A percentile compares a stretch with the other conserved stretches of the same genome.
phyloP scores from a whole-genome alignment of 2,797 vertebrate species.

The Danio tinwini region DNA sequence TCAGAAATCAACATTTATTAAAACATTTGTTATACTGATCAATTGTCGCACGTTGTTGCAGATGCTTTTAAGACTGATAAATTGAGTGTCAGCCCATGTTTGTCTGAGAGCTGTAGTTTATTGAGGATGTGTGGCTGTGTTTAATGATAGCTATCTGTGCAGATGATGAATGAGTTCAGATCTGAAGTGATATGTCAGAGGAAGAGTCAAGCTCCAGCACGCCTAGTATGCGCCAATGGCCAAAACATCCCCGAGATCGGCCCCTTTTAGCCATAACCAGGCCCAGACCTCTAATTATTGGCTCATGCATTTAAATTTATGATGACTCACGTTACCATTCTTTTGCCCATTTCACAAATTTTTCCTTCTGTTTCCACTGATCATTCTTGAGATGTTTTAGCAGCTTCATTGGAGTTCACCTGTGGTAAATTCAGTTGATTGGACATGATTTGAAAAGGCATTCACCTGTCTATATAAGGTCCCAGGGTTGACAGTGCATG shows the following conservation, averaged over 20 bases:
- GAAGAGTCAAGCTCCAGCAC: constrained; percentile 75
- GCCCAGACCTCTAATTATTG: not conserved
- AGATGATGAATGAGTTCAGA: constrained; percentile 60
- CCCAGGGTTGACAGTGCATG: too few species aligned
- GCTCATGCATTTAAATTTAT: not conserved
- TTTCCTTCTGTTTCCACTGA: too few species aligned
- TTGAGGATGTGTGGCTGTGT: constrained; percentile 53
- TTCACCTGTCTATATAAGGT: too few species aligned
- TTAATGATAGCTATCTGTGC: constrained; percentile 50
- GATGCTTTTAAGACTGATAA: too few species aligned
- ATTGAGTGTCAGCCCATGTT: not conserved
- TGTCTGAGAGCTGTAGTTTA: constrained; percentile 59
- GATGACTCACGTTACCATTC: not conserved
- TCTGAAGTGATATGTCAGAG: constrained; percentile 46
- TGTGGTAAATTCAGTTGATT: too few species aligned
- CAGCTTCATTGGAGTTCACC: too few species aligned
- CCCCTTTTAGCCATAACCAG: not conserved
- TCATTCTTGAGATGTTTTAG: too few species aligned
- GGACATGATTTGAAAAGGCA: too few species aligned
- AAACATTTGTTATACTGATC: too few species aligned
- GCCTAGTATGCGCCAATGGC: constrained; percentile 69
- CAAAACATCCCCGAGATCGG: constrained; percentile 47
- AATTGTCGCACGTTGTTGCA: too few species aligned
- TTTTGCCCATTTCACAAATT: not conserved
- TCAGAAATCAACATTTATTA: too few species aligned